phyloP scores from a whole-genome alignment of 2,888 invertebrate species.

The Agriotes lineatus region DNA sequence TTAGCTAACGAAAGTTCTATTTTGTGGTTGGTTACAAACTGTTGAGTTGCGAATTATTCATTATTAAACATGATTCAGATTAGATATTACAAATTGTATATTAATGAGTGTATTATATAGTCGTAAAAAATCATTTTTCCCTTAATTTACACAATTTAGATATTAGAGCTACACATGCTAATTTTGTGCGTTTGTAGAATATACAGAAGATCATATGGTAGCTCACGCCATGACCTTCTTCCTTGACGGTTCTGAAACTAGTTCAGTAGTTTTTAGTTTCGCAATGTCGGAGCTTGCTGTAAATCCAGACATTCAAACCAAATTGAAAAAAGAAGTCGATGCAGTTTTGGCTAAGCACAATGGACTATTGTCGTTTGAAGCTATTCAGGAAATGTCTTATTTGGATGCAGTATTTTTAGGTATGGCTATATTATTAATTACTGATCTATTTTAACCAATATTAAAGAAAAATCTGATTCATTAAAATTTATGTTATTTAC shows the following conservation, averaged over 20 bases:
- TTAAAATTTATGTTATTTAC: no score
- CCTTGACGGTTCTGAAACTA: slow-evolving; percentile 67
- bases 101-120: no score
- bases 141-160: no score
- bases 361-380: slow-evolving; percentile 62
- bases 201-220: slow-evolving; percentile 46
- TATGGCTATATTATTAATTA: slow-evolving; percentile 31
- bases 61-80: no score
- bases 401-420: slow-evolving; percentile 64
- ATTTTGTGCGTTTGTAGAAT: not conserved
- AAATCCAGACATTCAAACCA: slow-evolving; percentile 63
- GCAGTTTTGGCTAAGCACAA: slow-evolving; percentile 53
- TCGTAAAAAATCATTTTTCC: no score
- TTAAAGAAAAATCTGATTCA: no score
- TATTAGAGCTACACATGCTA: no score
- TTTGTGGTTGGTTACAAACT: no score
- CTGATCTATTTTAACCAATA: not conserved
- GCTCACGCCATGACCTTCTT: slow-evolving; percentile 61
- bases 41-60: no score
- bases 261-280: slow-evolving; percentile 63
- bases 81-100: no score
- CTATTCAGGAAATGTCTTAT: slow-evolving; percentile 65
- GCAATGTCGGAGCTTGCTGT: slow-evolving; percentile 63
- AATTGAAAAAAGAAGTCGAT: slow-evolving; percentile 63
- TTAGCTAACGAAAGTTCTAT: no score